Evolutionary conservation across 2,113 vertebrate species (phyloP), one percentile per base, ranked within the genome.

Genomic region (Acrocephalus kingi): DNA sequence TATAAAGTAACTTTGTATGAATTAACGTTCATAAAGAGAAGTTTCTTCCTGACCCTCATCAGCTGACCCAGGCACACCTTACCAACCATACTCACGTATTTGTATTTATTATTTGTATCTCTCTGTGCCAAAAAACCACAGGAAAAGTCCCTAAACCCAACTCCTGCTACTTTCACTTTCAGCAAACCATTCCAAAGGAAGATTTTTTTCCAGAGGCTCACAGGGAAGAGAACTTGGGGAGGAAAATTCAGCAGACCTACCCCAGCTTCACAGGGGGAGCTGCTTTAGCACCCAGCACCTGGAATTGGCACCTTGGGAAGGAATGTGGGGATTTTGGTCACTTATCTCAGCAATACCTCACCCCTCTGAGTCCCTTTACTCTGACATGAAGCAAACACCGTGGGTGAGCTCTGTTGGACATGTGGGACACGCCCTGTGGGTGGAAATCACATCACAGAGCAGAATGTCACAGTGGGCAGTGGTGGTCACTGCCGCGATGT

Each of bases 31-130:
- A 35, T 66, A 11, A 80, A 84, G 81, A 95, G 78, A 64, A 72
- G 66, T 82, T 94, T 64, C 71, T 69, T 83, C 89, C 93, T 94
- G 87, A 51, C 61, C 79, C 72, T 86, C 94, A 54, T 63, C 93
- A 91, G 88, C 48, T 82, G 69, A 75, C 64, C 89, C 93, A 71
- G 81, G 69, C 79, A 93, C 39, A 91, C 73, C 77, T 78, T 17
- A 11, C 46, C 87, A 22, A 22, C 85, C 87, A 68, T 6, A 35
- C 66, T 75, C 66, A 12, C 5, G 14, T 33, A 5, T 64, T 64
- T 28, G 19, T 19, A 3, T 48, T 73, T 48, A 10, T 66, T 48
- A 22, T 76, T 94, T 84, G 6, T 10, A 9, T 56, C 55, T 74
- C 72, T 77, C 88, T 39, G 13, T n/a, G 71, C 66, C 83, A 39